These are phyloP conservation scores for Callocephalon fimbriatum DNA, from an alignment of 2,113 vertebrate genomes.

Conservation along the genomic window DNA sequence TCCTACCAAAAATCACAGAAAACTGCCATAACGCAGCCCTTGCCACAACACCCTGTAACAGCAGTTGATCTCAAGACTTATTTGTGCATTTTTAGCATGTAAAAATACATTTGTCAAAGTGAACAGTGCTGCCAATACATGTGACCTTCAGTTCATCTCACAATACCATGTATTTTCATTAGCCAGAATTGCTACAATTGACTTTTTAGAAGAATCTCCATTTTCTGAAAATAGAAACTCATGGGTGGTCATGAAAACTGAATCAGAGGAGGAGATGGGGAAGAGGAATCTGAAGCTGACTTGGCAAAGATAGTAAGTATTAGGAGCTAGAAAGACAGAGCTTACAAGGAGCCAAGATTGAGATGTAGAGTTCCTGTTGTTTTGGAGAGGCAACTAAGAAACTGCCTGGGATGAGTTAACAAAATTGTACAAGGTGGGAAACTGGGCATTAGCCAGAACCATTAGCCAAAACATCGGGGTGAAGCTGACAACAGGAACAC, in stretches of 20 bases:
- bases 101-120: not conserved
- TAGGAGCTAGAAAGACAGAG: not conserved
- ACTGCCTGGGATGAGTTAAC: not conserved
- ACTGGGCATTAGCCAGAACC: not conserved
- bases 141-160: not conserved
- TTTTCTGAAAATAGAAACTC: constrained; percentile 43
- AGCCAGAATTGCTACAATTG: not conserved
- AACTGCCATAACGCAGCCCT: not conserved
- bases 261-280: not conserved
- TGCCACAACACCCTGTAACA: not conserved
- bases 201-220: not conserved
- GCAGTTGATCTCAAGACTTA: not conserved
- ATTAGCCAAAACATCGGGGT: not conserved
- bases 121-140: not conserved
- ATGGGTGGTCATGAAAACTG: not conserved
- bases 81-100: not conserved
- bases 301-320: not conserved
- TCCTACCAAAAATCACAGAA: not conserved
- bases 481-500: not conserved
- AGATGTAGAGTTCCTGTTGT: not conserved
- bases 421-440: not conserved
- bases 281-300: not conserved
- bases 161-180: not conserved
- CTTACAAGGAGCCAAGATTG: not conserved
- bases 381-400: not conserved